phyloP scores from a whole-genome alignment of 1,140 invertebrate species.

The Araneus ventricosus region DNA sequence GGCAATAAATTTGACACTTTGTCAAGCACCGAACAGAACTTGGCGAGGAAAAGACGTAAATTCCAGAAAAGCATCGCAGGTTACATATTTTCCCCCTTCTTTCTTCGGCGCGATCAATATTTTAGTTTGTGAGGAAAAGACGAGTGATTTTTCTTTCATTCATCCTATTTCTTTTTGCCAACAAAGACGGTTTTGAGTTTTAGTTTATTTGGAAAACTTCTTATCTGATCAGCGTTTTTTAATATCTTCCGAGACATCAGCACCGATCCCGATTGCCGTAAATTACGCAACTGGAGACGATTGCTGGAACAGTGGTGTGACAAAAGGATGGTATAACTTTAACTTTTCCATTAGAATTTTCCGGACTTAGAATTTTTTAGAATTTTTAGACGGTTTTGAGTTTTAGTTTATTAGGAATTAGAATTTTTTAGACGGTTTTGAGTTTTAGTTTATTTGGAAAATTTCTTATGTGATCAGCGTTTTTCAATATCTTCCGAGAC shows the following conservation, averaged over 20 bases:
- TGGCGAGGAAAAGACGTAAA: slow-evolving; percentile 36
- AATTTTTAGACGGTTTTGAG: too few species aligned
- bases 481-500: slow-evolving; percentile 26
- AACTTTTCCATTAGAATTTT: too few species aligned
- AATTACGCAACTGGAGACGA: not conserved
- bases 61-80: slow-evolving; percentile 41
- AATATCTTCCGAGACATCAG: slow-evolving; percentile 15
- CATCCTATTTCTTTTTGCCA: not conserved
- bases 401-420: too few species aligned
- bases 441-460: slow-evolving; percentile 18
- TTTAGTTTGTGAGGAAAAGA: not conserved
- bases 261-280: not conserved
- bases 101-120: not conserved
- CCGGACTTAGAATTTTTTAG: too few species aligned
- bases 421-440: not conserved
- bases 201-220: slow-evolving; percentile 13
- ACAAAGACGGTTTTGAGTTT: not conserved
- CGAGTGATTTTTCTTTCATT: not conserved
- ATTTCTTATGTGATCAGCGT: slow-evolving; percentile 44
- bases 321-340: not conserved
- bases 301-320: not conserved
- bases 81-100: not conserved
- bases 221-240: slow-evolving; percentile 50
- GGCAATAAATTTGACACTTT: slow-evolving; percentile 70
- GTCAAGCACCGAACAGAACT: slow-evolving; percentile 42